phyloP scores from a whole-genome alignment of 2,888 invertebrate species.

The Luperina nickerlii region DNA sequence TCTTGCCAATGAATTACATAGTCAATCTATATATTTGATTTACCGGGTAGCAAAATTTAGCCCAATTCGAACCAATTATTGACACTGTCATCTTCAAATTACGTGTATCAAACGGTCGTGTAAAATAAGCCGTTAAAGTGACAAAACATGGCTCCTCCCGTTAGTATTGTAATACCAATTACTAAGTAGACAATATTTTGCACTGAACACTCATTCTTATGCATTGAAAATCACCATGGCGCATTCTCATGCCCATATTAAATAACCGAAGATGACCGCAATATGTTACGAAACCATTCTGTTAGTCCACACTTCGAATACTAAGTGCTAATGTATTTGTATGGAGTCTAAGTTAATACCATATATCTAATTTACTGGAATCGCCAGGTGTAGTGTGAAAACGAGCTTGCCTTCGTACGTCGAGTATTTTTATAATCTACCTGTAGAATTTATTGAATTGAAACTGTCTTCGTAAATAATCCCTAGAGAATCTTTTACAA shows the following conservation, averaged over 20 bases:
- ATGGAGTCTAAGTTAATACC: not conserved
- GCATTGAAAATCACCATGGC: constrained; percentile 48
- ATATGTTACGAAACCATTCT: constrained; percentile 4
- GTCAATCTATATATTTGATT: too few relatives aligned
- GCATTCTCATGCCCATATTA: constrained; percentile 16
- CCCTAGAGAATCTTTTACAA: not conserved
- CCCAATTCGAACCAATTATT: constrained; percentile 14
- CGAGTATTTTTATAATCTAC: not conserved
- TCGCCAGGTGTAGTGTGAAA: not conserved
- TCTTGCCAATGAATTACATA: too few relatives aligned
- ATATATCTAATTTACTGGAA: constrained; percentile 7
- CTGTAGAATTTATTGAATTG: not conserved
- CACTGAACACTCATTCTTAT: constrained; percentile 30
- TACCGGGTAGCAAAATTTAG: too few relatives aligned
- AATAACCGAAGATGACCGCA: constrained; percentile 19
- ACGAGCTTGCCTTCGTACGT: too few relatives aligned
- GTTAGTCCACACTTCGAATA: not conserved
- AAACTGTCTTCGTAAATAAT: not conserved
- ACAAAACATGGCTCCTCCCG: constrained; percentile 12
- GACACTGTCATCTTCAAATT: constrained; percentile 13
- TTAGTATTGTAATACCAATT: constrained; percentile 41
- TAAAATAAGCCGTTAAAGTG: constrained; percentile 14
- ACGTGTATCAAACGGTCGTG: not conserved
- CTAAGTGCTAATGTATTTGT: not conserved
- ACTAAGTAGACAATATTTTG: constrained; percentile 44